Conservation (phyloP, 2,888 invertebrate species). For the Agrotis clavis region DNA sequence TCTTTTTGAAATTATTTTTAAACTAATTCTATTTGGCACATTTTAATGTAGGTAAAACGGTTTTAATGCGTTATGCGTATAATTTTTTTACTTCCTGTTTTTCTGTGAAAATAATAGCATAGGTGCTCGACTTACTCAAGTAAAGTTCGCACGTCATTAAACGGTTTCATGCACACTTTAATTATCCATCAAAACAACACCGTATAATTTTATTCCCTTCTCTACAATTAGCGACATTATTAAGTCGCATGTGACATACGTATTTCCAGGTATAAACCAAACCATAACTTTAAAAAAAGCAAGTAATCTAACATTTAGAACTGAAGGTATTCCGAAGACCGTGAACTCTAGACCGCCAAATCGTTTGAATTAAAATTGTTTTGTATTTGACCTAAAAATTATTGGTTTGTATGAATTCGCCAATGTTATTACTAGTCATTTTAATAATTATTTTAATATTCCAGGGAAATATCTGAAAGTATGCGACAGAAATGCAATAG, state of each 20-base stretch:
- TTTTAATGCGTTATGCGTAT: neutral
- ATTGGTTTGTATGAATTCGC: neutral
- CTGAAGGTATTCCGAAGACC: conserved; percentile 1
- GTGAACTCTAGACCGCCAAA: conserved; percentile 17
- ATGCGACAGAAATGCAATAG: conserved; percentile 90
- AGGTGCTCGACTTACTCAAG: neutral
- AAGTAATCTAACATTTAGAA: conserved; percentile 14
- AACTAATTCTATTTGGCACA: neutral
- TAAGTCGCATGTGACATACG: conserved; percentile 2
- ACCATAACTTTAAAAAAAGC: conserved; percentile 34
- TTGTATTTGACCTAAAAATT: conserved; percentile 1
- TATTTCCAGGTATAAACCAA: conserved; percentile 18
- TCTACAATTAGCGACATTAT: conserved; percentile 30
- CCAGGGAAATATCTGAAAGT: conserved; percentile 89
- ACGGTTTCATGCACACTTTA: conserved; percentile 19
- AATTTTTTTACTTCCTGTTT: neutral
- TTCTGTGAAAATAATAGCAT: neutral
- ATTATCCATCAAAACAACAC: conserved; percentile 22
- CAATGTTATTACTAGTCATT: neutral
- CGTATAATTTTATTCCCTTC: conserved; percentile 20
- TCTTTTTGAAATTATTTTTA: neutral
- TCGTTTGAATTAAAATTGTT: conserved; percentile 2
- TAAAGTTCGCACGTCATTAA: conserved; percentile 24
- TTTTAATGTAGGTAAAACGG: neutral
- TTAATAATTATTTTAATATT: conserved; percentile 42